These are phyloP conservation scores for Tokudaia muenninki DNA, from an alignment of 2,797 vertebrate species.

Conservation along the genomic window DNA sequence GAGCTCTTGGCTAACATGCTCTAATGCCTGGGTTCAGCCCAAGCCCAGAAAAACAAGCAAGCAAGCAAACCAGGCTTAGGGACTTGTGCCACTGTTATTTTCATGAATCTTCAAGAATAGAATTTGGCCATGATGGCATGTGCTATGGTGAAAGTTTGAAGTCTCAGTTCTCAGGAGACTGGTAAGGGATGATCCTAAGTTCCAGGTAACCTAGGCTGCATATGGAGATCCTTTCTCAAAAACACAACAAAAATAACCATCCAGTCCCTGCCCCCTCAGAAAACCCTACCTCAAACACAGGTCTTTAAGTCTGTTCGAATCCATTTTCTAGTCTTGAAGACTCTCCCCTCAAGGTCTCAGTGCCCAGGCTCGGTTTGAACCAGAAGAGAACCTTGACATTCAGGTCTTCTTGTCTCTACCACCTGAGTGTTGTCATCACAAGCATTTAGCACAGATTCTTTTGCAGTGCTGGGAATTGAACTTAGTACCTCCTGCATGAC, in stretches of 20 bases:
- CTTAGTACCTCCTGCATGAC: background rate
- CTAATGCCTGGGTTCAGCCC: background rate
- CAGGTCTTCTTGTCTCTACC: background rate
- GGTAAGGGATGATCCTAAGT: background rate
- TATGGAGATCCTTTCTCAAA: background rate
- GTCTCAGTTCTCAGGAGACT: background rate
- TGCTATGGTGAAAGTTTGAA: background rate
- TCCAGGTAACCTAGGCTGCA: background rate
- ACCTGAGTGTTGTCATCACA: no score
- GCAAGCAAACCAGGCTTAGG: background rate
- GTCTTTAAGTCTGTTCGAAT: background rate
- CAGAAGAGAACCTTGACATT: background rate
- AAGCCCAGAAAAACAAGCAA: background rate
- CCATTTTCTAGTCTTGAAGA: background rate
- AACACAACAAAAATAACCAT: background rate
- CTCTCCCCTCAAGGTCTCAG: background rate
- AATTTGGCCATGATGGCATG: background rate
- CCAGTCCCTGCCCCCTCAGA: background rate
- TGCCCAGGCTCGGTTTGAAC: background rate
- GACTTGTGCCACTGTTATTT: background rate
- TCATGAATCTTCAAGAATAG: background rate
- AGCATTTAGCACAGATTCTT: no score
- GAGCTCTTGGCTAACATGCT: background rate
- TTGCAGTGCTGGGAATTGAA: background rate
- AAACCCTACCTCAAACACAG: background rate